Base-by-base conservation (phyloP, 2,888 invertebrate genomes). In the Cephus nigrinus region DNA sequence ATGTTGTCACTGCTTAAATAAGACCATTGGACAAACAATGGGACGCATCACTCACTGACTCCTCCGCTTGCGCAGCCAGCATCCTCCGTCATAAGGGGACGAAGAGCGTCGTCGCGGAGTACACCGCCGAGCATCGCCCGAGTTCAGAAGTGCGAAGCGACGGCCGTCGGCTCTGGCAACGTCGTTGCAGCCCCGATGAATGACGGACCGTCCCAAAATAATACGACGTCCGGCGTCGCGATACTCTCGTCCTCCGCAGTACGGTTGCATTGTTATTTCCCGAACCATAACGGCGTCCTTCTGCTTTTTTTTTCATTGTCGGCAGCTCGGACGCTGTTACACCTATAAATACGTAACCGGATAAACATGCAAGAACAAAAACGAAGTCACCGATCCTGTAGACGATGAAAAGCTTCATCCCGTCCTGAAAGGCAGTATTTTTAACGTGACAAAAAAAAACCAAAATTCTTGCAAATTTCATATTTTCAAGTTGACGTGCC, bases 121-220 rank as follows among this genome's bases (percentile, higher is more conserved):
- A 23, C 0, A 23, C 5, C 9, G 40, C 40, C 23, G 23, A 55
- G 40, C 80, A 78, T 81, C 81, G 82, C 75, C 74, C 80, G 80
- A 75, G 74, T 34, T 76, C 78, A 79, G 82, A 83, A 78, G 84
- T 84, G 85, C 83, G 86, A 84, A 88, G 90, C 89, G 88, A 90
- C 90, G 88, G 87, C 88, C 89, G 90, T 84, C 89, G 88, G 85
- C 82, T 82, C 79, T 74, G 79, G 68, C 78, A 77, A 77, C 73
- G 32, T 74, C 71, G 75, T 69, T 69, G 71, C 71, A 71, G 31
- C 81, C 83, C 80, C 84, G 87, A 86, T 86, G 87, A 87, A 84
- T 85, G 87, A 87, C 83, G 86, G 82, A 84, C 81, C 83, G 82
- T 85, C 86, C 85, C 80, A 80, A 87, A 87, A 87, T 87, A 87